phyloP scores from a whole-genome alignment of 2,113 vertebrate species.

The Phalacrocorax pelagicus region DNA sequence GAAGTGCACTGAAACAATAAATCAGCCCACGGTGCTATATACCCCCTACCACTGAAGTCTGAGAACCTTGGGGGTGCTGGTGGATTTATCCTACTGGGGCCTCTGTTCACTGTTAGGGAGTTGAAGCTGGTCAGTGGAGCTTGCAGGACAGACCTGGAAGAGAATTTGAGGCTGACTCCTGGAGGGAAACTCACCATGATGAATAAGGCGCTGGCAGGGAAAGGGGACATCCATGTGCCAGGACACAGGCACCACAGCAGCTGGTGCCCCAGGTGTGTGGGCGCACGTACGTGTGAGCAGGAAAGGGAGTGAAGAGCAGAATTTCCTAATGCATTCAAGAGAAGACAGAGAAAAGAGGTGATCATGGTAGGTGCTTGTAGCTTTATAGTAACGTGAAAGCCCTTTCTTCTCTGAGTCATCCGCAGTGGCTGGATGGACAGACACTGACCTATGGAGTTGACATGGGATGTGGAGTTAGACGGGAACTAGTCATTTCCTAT shows the following conservation, averaged over 20 bases:
- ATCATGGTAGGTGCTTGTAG: neutral
- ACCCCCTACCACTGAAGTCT: accelerated
- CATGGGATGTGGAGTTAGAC: neutral
- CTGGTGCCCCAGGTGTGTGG: neutral
- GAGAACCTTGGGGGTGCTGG: neutral
- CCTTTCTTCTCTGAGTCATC: neutral
- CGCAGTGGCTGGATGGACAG: neutral
- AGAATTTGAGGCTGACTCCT: neutral
- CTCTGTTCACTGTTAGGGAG: neutral
- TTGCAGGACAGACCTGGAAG: neutral
- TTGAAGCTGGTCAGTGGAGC: neutral
- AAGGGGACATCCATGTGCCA: neutral
- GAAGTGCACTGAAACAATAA: neutral
- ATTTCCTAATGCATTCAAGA: neutral
- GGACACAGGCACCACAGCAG: neutral
- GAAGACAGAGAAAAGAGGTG: neutral
- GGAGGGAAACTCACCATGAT: neutral
- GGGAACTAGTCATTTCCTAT: neutral
- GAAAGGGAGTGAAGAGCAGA: neutral
- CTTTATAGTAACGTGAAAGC: neutral
- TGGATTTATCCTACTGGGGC: neutral
- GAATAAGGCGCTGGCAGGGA: neutral
- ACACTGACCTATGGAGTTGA: neutral
- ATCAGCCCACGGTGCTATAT: neutral
- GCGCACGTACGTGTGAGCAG: accelerated